phyloP scores from a whole-genome alignment of 37 sponge, comb jelly and placozoan genomes.

The Axinella damicornis region DNA sequence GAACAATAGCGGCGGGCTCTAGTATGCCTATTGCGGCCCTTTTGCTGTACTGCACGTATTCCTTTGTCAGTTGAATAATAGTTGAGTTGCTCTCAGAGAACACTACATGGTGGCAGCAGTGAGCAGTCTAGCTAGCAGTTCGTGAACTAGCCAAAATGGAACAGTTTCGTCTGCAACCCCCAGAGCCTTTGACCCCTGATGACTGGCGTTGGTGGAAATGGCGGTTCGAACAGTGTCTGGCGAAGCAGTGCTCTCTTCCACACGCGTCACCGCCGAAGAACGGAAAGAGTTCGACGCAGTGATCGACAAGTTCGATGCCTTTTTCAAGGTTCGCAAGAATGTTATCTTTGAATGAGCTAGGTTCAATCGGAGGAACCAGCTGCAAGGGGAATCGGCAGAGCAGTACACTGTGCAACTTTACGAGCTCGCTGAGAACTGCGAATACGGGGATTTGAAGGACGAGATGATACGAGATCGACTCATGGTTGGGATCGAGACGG shows the following conservation, averaged over 20 bases:
- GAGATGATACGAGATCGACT: slow-evolving; percentile 37
- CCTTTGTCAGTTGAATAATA: no score
- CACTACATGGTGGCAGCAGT: slow-evolving; percentile 57
- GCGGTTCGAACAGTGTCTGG: slow-evolving; percentile 22
- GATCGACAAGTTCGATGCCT: slow-evolving; percentile 23
- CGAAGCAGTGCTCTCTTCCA: slow-evolving; percentile 36
- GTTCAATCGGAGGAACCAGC: slow-evolving; percentile 32
- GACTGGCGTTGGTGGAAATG: slow-evolving; percentile 30
- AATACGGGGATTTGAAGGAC: slow-evolving; percentile 14
- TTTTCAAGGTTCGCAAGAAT: slow-evolving; percentile 33
- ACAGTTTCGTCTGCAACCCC: slow-evolving; percentile 36
- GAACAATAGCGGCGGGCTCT: no score
- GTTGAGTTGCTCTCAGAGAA: no score
- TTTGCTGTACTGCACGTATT: no score
- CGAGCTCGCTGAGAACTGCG: slow-evolving; percentile 16
- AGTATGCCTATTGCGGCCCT: no score
- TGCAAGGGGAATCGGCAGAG: slow-evolving; percentile 8
- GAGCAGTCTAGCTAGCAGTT: slow-evolving; percentile 27
- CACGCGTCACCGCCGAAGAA: slow-evolving; percentile 27
- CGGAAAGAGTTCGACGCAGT: slow-evolving; percentile 30
- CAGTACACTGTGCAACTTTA: slow-evolving; percentile 20
- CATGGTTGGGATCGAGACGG: slow-evolving; percentile 39
- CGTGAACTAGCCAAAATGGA: no score
- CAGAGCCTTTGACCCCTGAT: slow-evolving; percentile 18
- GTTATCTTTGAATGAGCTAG: slow-evolving; percentile 36